Percentiles rank a stretch among this genome's conserved stretches.
Conservation (phyloP, 2,888 invertebrate genomes). For the Lepetodrilus schrolli region DNA sequence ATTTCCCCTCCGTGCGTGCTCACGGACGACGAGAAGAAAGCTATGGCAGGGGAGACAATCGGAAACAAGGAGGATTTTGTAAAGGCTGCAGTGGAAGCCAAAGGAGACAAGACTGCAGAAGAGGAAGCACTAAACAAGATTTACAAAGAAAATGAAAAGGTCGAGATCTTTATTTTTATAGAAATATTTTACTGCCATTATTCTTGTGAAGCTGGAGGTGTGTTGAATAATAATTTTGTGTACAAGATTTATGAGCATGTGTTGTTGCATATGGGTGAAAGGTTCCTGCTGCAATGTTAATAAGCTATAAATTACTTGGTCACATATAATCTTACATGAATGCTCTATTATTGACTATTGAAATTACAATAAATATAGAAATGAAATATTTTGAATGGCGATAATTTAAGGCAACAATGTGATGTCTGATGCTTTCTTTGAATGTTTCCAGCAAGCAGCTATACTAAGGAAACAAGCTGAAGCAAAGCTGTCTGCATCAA, state of each 20-base stretch:
- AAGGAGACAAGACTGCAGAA: background rate
- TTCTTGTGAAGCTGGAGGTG: background rate
- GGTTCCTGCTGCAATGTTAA: too few species aligned
- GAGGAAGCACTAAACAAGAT: constrained; percentile 22
- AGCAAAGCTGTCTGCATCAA: constrained; percentile 32
- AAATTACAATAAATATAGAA: too few species aligned
- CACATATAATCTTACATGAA: too few species aligned
- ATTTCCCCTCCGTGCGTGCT: constrained; percentile 35
- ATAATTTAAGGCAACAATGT: too few species aligned
- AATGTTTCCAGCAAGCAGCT: background rate
- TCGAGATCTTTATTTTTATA: background rate
- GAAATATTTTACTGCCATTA: background rate
- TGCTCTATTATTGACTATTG: too few species aligned
- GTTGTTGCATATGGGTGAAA: too few species aligned
- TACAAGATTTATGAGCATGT: too few species aligned
- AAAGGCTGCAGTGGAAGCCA: constrained; percentile 12
- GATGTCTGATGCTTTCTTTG: too few species aligned
- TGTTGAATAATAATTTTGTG: background rate
- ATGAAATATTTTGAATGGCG: too few species aligned
- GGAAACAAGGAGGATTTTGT: constrained; percentile 26
- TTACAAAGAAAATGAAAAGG: background rate
- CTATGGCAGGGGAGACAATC: background rate
- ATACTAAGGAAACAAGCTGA: background rate
- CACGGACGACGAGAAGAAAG: constrained; percentile 28
- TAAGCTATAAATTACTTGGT: too few species aligned